phyloP scores from a whole-genome alignment of 1,140 invertebrate species.

The Drosophila pallidifrons region DNA sequence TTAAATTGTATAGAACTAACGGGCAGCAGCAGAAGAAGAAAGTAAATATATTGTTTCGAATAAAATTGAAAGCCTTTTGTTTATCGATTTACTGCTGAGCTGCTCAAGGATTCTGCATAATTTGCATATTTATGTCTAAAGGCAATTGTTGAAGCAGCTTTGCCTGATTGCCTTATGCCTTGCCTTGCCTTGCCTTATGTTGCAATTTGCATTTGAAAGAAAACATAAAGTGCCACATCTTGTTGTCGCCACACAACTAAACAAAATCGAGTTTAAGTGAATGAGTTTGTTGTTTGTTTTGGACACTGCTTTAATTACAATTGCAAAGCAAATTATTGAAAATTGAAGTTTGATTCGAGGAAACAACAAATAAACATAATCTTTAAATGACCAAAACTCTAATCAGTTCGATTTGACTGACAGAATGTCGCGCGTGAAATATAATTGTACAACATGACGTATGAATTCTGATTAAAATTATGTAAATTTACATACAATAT shows the following conservation, averaged over 20 bases:
- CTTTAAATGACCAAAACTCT: background rate
- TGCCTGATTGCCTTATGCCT: background rate
- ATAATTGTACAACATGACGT: constrained; percentile 12
- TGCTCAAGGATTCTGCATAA: constrained; percentile 5
- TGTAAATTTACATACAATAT: constrained; percentile 23
- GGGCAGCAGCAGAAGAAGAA: background rate
- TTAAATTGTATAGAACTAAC: background rate
- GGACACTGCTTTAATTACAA: constrained; percentile 7
- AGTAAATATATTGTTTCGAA: constrained; percentile 11
- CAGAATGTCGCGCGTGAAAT: background rate
- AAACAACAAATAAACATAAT: constrained; percentile 5
- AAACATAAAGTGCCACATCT: constrained; percentile 32
- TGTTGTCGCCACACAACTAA: constrained; percentile 20
- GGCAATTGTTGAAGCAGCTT: constrained; percentile 4
- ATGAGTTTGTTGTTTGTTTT: background rate
- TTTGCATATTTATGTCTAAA: constrained; percentile 40
- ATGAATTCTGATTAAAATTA: constrained; percentile 34
- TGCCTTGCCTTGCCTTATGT: constrained; percentile 12
- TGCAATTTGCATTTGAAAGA: constrained; percentile 41
- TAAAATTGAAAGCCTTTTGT: constrained; percentile 14
- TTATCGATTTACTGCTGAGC: constrained; percentile 9
- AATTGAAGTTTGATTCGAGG: background rate
- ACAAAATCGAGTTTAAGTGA: background rate
- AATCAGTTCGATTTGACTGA: background rate
- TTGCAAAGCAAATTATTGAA: constrained; percentile 29